Percentiles rank a stretch among this genome's conserved stretches.
phyloP scores from a whole-genome alignment of 1,140 invertebrate species.

The Aricia agestis region DNA sequence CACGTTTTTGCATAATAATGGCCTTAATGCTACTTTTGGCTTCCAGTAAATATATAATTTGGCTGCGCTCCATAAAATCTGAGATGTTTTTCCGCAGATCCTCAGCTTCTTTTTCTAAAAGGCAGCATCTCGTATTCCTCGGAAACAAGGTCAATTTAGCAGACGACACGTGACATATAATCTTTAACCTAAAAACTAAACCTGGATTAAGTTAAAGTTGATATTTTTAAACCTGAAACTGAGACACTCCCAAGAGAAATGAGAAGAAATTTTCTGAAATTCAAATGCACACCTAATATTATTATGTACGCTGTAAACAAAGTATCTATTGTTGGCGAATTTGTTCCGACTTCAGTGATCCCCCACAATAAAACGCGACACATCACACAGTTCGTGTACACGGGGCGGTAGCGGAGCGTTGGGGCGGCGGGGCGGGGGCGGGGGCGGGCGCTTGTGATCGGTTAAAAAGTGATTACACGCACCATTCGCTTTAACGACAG shows the following conservation, averaged over 20 bases:
- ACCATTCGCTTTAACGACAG: conserved; percentile 1
- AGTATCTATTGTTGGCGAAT: not conserved
- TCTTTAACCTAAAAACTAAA: too few species aligned
- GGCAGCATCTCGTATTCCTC: too few species aligned
- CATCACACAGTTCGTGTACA: too few species aligned
- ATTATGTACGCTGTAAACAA: not conserved
- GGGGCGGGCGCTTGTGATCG: not conserved
- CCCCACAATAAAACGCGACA: not conserved
- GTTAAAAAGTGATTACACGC: conserved; percentile 7
- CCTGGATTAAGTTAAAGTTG: too few species aligned
- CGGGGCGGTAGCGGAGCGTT: too few species aligned
- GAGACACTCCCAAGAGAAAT: too few species aligned
- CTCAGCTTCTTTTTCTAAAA: not conserved
- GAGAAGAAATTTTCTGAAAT: too few species aligned
- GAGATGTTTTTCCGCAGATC: not conserved
- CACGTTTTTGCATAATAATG: not conserved
- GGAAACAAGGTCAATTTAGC: too few species aligned
- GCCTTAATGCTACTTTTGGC: conserved; percentile 1
- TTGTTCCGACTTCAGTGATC: not conserved
- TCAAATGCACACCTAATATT: not conserved
- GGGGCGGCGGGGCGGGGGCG: too few species aligned
- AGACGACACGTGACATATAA: not conserved
- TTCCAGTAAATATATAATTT: not conserved
- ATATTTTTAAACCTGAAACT: too few species aligned
- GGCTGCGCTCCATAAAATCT: not conserved